These are phyloP conservation scores for Escarpia spicata DNA, from an alignment of 2,888 invertebrate genomes.

Conservation along the genomic window DNA sequence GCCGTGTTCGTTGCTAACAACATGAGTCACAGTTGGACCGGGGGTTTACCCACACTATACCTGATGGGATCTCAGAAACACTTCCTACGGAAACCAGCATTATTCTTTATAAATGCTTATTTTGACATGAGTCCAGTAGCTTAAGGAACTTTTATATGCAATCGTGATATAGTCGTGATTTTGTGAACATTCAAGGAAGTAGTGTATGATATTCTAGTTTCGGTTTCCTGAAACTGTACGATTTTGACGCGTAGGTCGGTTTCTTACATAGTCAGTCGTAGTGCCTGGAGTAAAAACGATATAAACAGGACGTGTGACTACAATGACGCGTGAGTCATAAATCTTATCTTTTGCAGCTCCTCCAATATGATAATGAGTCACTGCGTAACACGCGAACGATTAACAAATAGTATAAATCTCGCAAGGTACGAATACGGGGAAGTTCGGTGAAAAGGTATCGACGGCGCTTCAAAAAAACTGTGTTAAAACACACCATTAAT, in stretches of 20 bases:
- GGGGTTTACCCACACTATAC: not conserved
- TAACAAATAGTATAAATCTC: not conserved
- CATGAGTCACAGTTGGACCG: not conserved
- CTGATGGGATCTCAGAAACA: not conserved
- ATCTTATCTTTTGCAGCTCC: no score
- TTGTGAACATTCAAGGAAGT: not conserved
- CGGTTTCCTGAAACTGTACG: not conserved
- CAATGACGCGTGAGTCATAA: no score
- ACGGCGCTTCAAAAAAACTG: not conserved
- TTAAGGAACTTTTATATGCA: not conserved
- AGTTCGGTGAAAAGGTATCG: not conserved
- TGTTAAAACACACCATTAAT: not conserved
- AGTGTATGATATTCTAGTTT: not conserved
- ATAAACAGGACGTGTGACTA: no score
- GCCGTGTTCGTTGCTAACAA: not conserved
- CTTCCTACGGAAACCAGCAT: not conserved
- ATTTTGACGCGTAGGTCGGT: not conserved
- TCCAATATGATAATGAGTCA: no score
- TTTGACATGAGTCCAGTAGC: not conserved
- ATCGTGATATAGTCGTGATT: no score
- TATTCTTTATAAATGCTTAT: no score
- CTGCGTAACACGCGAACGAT: no score
- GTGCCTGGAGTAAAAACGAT: no score
- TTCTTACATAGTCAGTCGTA: no score
- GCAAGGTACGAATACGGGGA: not conserved